phyloP scores from a whole-genome alignment of 2,113 vertebrate genomes.

The Argyrosomus japonicus region DNA sequence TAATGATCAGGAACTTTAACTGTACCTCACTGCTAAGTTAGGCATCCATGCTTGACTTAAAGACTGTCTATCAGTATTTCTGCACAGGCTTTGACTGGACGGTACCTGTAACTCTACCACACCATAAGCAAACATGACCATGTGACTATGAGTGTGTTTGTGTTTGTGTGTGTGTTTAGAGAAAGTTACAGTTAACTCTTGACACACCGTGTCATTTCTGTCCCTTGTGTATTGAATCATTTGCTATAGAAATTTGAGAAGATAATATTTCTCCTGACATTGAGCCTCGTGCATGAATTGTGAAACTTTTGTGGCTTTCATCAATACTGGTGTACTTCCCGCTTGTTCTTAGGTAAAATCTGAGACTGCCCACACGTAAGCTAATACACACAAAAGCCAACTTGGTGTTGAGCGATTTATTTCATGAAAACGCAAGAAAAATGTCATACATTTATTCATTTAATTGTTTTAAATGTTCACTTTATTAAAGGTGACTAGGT shows the following conservation, averaged over 20 bases:
- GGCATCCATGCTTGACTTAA: neutral
- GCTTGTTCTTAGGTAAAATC: too few relatives aligned
- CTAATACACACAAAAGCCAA: too few relatives aligned
- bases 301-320: too few relatives aligned
- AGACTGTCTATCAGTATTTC: neutral
- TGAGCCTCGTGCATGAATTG: too few relatives aligned
- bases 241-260: neutral
- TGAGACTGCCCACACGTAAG: too few relatives aligned
- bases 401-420: too few relatives aligned
- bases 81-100: neutral
- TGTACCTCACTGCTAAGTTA: neutral
- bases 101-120: conserved; percentile 8
- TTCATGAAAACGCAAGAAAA: too few relatives aligned
- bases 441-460: too few relatives aligned
- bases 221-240: neutral
- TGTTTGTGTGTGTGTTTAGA: neutral
- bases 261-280: neutral
- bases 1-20: neutral
- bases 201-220: neutral
- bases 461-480: too few relatives aligned
- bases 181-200: neutral
- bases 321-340: too few relatives aligned
- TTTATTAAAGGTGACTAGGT: too few relatives aligned
- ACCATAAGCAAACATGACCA: conserved; percentile 49
- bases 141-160: neutral